Evolutionary conservation across 37 sponge, comb jelly and placozoan species (phyloP), one percentile per base, ranked within the genome.

Genomic region (Halichondria panicea): DNA sequence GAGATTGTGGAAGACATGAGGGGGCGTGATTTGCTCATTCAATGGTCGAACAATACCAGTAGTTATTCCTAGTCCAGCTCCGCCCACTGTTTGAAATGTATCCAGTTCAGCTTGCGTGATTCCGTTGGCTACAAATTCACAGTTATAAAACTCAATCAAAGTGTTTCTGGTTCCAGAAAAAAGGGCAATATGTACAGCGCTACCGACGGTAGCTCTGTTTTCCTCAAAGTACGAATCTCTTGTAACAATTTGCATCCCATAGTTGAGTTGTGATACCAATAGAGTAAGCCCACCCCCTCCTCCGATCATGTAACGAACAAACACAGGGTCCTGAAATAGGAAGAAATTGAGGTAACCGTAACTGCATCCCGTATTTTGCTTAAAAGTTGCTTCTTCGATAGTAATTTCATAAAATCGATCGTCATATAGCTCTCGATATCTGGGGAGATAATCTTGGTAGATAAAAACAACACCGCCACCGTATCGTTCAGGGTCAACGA

Each of bases 401-500:
- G 12, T 34, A 1, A 72, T 21, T 9, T 21, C n/a, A 34, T 57
- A 55, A 34, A 39, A 12, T 2, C 21, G 37, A n/a, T 60, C 57
- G 11, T 59, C 37, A 5, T 68, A 55, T 1, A 27, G 7, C 7
- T 11, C 5, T 24, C 7, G 48, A 42, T 77, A 8, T 38, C 24
- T 13, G 28, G 11, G 25, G 8, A 46, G n/a, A 40, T 45, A 75
- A 60, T 84, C 84, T 2, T 40, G 35, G 32, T 68, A 84, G 4
- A 84, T 63, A 31, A 84, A 70, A 31, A 35, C 59, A 24, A 70
- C 59, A 15, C 77, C 84, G 22, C 84, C 84, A 8, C 84, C 84
- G 43, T 70, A 54, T 32, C 31, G 24, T 30, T 32, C 48, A 55
- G 60, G 13, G 13, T 48, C 50, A 18, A 13, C 13, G 13, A 13